Conservation (phyloP, 2,113 vertebrate species). For the Chlorodrepanis virens region DNA sequence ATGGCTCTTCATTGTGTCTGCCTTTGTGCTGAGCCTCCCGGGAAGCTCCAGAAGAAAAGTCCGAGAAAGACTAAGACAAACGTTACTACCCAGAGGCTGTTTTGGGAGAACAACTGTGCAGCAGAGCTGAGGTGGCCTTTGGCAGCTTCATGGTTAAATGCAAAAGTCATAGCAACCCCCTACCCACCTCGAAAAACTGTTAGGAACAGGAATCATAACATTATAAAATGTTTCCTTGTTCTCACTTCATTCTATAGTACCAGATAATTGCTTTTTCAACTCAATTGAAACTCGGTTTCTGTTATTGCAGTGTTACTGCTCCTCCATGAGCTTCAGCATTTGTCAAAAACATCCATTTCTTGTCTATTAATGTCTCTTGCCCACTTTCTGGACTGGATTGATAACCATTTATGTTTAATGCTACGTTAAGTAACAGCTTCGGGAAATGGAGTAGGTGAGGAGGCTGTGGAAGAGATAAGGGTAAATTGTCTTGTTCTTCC, state of each 20-base stretch:
- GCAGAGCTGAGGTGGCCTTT: neutral
- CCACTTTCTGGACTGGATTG: conserved; percentile 4
- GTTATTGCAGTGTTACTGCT: neutral
- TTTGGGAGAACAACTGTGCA: neutral
- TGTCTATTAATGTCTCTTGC: neutral
- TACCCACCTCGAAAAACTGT: neutral
- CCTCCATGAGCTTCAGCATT: neutral
- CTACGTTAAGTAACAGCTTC: neutral
- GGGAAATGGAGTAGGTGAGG: neutral
- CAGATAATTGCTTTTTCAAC: conserved; percentile 48
- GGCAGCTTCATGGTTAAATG: neutral
- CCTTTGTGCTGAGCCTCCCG: neutral
- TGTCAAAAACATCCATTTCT: neutral
- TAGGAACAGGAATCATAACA: neutral
- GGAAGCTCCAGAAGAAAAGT: neutral
- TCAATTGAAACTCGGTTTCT: conserved; percentile 25
- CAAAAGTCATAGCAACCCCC: neutral
- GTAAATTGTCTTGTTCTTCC: neutral
- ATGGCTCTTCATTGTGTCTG: neutral
- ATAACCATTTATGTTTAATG: neutral
- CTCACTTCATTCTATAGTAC: conserved; percentile 1
- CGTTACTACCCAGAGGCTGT: fast-evolving
- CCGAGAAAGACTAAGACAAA: neutral
- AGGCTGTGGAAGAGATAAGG: neutral
- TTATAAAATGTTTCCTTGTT: neutral